Conservation (phyloP, 2,797 vertebrate genomes). For the Eleutherodactylus coqui region DNA sequence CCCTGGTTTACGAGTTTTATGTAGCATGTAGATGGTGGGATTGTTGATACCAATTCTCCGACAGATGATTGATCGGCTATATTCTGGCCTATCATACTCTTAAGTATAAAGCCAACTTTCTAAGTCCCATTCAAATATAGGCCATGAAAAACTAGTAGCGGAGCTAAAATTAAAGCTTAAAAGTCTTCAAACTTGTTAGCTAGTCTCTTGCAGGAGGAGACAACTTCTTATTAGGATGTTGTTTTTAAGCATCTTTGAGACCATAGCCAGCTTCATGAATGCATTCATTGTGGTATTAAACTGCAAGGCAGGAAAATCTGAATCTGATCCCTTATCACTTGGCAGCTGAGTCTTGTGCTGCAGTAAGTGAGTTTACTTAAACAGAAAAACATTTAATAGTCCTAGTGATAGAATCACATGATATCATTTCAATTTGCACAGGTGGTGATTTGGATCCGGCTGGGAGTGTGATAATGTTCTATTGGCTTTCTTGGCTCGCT, state of each 20-base stretch:
- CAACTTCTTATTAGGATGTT: background rate
- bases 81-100: too few relatives aligned
- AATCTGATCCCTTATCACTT: slow-evolving; percentile 44
- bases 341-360: slow-evolving; percentile 23
- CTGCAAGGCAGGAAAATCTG: slow-evolving; percentile 19
- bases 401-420: slow-evolving; percentile 24
- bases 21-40: too few relatives aligned
- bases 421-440: slow-evolving; percentile 64
- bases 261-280: background rate
- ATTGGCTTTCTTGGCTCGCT: slow-evolving; percentile 41
- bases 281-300: slow-evolving; percentile 26
- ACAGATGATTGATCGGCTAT: too few relatives aligned
- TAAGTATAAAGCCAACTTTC: too few relatives aligned
- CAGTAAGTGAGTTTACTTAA: slow-evolving; percentile 45
- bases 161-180: too few relatives aligned
- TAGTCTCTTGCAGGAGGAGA: background rate
- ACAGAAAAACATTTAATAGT: slow-evolving; percentile 39
- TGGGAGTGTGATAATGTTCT: slow-evolving; percentile 21
- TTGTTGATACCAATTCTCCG: too few relatives aligned
- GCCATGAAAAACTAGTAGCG: too few relatives aligned
- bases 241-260: background rate
- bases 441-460: slow-evolving; percentile 42
- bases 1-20: too few relatives aligned
- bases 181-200: too few relatives aligned
- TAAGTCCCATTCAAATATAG: too few relatives aligned